A percentile compares a stretch with the other conserved stretches of the same genome.
Evolutionary conservation across 2,888 invertebrate species (phyloP).

Genomic region (Brachynemurus nebulosus): DNA sequence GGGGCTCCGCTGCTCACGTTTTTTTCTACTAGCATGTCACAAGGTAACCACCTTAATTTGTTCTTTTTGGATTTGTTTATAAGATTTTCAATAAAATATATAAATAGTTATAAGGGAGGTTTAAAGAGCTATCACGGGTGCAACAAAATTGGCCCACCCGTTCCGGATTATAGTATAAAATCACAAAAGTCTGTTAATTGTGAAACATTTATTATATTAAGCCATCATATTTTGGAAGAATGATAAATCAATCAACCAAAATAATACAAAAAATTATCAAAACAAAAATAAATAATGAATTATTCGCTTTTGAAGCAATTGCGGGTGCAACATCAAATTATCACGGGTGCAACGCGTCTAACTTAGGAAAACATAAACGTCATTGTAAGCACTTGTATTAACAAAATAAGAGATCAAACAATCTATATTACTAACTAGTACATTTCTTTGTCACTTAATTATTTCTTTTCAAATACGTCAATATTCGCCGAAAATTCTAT

Average conservation of each 20-base stretch:
- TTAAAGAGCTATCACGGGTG: constrained; percentile 8
- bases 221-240: constrained; percentile 10
- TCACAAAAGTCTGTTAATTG: too few species aligned
- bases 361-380: too few species aligned
- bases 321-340: too few species aligned
- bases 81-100: constrained; percentile 5
- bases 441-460: constrained; percentile 14
- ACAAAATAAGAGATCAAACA: constrained; percentile 15
- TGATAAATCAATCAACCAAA: constrained; percentile 6
- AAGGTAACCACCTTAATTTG: too few species aligned
- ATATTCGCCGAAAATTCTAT: constrained; percentile 17
- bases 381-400: constrained; percentile 15
- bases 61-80: constrained; percentile 11
- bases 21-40: too few species aligned
- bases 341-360: too few species aligned
- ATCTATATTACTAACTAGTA: constrained; percentile 9
- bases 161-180: constrained; percentile 13
- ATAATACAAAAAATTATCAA: constrained; percentile 2
- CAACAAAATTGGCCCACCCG: constrained; percentile 16
- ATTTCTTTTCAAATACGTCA: constrained; percentile 18
- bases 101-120: constrained; percentile 8
- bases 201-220: too few species aligned
- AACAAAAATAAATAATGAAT: constrained; percentile 14
- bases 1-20: too few species aligned
- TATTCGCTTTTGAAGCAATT: constrained; percentile 15